These are phyloP conservation scores for Pluvialis apricaria DNA, from an alignment of 2,113 vertebrate species.

Conservation along the genomic window DNA sequence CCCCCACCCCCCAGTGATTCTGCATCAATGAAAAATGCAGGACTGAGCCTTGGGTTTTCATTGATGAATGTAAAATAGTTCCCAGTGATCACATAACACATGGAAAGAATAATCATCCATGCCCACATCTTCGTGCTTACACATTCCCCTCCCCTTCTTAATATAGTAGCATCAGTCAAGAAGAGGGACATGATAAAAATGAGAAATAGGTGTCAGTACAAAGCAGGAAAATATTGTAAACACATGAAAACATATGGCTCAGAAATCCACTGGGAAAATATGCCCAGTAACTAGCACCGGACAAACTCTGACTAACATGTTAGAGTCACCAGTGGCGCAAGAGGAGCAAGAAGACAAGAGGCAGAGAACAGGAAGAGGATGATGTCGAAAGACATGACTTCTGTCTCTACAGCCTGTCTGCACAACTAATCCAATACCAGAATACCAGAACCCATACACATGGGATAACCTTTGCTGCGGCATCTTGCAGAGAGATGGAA, in stretches of 20 bases:
- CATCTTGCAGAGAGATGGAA: neutral
- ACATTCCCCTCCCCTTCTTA: neutral
- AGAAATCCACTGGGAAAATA: neutral
- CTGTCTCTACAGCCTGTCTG: neutral
- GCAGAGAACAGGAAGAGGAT: neutral
- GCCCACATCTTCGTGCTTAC: neutral
- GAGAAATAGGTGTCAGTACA: neutral
- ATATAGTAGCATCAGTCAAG: neutral
- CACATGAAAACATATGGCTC: neutral
- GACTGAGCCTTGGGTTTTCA: neutral
- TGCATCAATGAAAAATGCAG: neutral
- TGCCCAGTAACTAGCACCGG: neutral
- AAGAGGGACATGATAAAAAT: neutral
- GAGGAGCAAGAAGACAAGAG: neutral
- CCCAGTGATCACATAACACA: neutral
- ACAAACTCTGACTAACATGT: neutral
- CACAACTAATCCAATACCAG: neutral
- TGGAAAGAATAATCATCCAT: neutral
- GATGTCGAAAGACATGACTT: neutral
- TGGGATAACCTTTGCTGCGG: neutral
- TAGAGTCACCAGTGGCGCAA: neutral
- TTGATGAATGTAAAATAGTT: neutral
- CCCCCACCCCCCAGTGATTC: neutral
- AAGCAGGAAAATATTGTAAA: conserved; percentile 4
- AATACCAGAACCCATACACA: neutral